phyloP scores from a whole-genome alignment of 2,113 vertebrate genomes.

The Daubentonia madagascariensis region DNA sequence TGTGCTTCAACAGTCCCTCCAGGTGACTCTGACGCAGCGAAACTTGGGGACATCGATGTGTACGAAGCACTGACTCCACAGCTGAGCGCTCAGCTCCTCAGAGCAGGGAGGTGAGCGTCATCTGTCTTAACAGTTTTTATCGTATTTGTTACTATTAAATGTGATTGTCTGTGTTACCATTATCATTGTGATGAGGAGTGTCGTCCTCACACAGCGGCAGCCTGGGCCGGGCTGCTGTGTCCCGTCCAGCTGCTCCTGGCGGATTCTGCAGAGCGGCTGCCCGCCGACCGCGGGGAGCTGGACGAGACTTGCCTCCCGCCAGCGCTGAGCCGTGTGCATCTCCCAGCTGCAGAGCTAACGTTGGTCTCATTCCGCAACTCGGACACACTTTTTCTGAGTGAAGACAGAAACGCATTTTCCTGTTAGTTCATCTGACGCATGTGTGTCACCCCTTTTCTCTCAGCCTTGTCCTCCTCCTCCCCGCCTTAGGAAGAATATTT shows the following conservation, averaged over 20 bases:
- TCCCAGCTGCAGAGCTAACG: not conserved
- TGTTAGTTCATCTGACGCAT: accelerated
- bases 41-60: not conserved
- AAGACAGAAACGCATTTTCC: not conserved
- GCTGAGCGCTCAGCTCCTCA: accelerated
- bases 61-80: accelerated
- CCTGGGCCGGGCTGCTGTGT: accelerated
- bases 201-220: not conserved
- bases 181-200: not conserved
- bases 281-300: accelerated
- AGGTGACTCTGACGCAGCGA: not conserved
- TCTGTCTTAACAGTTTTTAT: not conserved
- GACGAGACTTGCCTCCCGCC: accelerated
- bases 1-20: accelerated
- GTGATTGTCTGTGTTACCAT: accelerated
- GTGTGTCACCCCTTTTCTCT: not conserved
- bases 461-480: accelerated
- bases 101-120: accelerated
- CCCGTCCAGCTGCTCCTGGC: accelerated
- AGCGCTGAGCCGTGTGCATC: accelerated
- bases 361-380: accelerated
- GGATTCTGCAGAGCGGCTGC: accelerated
- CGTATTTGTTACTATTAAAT: accelerated
- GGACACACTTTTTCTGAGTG: not conserved
- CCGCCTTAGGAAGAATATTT: not conserved